Evolutionary conservation across 64 coral and sea anemone species (phyloP), one percentile per base, ranked within the genome.

Genomic region (Cladopsammia gracilis): DNA sequence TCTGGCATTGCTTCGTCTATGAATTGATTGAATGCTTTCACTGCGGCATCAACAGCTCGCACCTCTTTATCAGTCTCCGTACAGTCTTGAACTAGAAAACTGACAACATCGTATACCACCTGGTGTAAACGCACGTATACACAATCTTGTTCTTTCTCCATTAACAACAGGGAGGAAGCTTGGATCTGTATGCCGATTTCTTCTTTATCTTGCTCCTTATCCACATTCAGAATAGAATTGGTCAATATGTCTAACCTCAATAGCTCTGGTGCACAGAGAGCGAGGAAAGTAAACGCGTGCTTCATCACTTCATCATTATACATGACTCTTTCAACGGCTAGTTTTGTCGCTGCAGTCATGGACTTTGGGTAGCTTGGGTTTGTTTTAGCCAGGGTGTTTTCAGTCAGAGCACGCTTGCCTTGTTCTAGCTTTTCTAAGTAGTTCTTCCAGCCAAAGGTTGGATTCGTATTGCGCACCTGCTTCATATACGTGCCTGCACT

Each of bases 401-500:
- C 83, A 16, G 94, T 92, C 15, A 70, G 4, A 6, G 60, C 64
- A 19, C 89, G 65, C 58, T 91, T 91, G 10, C 88, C 94, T 96
- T 88, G n/a, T 53, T 96, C 58, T 8, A 96, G 73, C 8, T 95
- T 90, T 58, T 79, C 22, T 11, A 95, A 73, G 60, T 78, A 95
- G 3, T 61, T 25, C 18, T 85, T 25, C 80, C 93, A 95, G 16
- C 50, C 58, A 23, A 85, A 85, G 42, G 19, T 11, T 58, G 78
- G 64, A 5, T 15, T 34, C 18, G 19, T 26, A 16, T 73, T 85
- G 16, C 67, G 85, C 19, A 84, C 25, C 53, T 73, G 47, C 47
- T 64, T 85, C 8, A 92, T 26, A 57, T 92, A 92, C 12, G 58
- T 49, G 8, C 51, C 90, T 83, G 90, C 90, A 16, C 77, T 62